Evolutionary conservation across 2,797 vertebrate species (phyloP), one percentile per base, ranked within the genome.

Genomic region (Heterohyrax brucei): DNA sequence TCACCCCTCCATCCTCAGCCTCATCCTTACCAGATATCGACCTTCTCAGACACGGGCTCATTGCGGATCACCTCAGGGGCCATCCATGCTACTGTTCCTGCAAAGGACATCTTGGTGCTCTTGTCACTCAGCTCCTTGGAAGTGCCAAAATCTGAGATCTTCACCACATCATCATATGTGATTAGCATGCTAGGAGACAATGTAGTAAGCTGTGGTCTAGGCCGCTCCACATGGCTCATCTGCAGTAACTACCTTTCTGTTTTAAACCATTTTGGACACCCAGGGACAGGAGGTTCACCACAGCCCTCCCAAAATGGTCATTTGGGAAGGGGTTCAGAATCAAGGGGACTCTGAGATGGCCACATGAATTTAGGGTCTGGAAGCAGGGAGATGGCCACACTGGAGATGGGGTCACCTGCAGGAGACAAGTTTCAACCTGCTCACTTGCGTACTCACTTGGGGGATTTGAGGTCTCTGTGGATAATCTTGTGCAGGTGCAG

Each of bases 81-180:
- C 99, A 99, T 99, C 99, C 99, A 99, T 98, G 99, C 99, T 98
- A 99, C 99, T 0, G 99, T 99, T 91, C 99, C 99, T 0, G 99
- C 99, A 5, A 99, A 99, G 73, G 99, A 99, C 99, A 99, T 99
- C 98, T 99, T 99, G 97, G 99, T 99, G 98, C 99, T 99, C 98
- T 99, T 99, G 98, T 99, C 99, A 18, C 98, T 99, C 96, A 99
- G 98, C 97, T 99, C 99, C 98, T 99, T 99, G 95, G 99, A 99
- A 0, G 99, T 99, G 95, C 99, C 99, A 30, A 99, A 99, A 98
- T 99, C 99, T 0, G 99, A 99, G 98, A 99, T 99, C 99, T 99
- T 99, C 97, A 99, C 99, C 95, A 99, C 98, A 24, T 99, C 99
- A 1, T 99, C 99, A 0, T 99, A 99, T 13, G 99, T 99, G 98